Evolutionary conservation across 2,113 vertebrate species (phyloP), one percentile per base, ranked within the genome.

Genomic region (Synodontis membranacea): DNA sequence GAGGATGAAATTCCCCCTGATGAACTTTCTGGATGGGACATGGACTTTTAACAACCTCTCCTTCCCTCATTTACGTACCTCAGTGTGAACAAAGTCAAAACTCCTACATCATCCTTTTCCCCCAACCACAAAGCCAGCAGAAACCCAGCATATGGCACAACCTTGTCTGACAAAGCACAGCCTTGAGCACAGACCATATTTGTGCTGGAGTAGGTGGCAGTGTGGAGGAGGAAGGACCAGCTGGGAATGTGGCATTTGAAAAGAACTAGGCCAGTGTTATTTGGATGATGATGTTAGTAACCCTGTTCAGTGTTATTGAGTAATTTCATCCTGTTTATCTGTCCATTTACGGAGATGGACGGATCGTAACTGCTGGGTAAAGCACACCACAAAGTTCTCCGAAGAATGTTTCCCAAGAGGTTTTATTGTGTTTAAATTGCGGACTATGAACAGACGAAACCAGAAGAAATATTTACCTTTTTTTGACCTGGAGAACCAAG

Each of bases 21-120:
- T 52, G 97, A 99, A 91, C 91, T 98, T 82, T 99, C 97, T 5
- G 97, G 97, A 80, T 99, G 97, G 97, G 97, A 99, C 91, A 95
- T 96, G 88, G 97, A 98, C 93, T 99, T 99, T 93, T 99, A 93
- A 96, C 76, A 54, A 81, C 84, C 72, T 86, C 19, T 34, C n/a
- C 42, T 17, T 60, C 44, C 80, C 64, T 64, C 60, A 82, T 68
- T 34, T 28, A 70, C 34, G 46, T 64, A 70, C 62, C 86, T 83
- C 72, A 50, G 75, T 84, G 28, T 84, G 82, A 80, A 64, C 44
- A 64, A 46, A 23, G 76, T 83, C 81, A 88, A 50, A 88, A 75
- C 37, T 87, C 75, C 64, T 70, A 54, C n/a, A 37, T 34, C 66
- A n/a, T 80, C 56, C 50, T n/a, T 23, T 54, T 72, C 50, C 87